Conservation (phyloP, 2,797 vertebrate species). For the Phoxinus dragarum region DNA sequence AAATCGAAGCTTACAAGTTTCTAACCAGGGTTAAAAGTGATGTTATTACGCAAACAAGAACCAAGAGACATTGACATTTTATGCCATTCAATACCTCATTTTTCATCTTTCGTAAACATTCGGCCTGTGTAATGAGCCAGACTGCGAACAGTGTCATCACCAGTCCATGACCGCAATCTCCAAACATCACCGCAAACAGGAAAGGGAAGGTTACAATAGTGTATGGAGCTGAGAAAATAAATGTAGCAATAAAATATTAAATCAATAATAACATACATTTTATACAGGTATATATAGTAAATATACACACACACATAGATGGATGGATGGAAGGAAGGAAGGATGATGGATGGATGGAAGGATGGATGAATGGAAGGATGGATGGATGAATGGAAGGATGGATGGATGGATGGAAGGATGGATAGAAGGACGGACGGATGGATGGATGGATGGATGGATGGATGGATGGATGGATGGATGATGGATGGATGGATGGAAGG, state of each 20-base stretch:
- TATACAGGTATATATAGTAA: too few species aligned
- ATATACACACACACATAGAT: too few species aligned
- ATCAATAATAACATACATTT: background rate
- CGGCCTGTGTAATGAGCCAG: conserved; percentile 59
- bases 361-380: too few species aligned
- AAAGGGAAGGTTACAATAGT: conserved; percentile 80
- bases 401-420: too few species aligned
- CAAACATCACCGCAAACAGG: conserved; percentile 89
- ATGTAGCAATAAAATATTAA: background rate
- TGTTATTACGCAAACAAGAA: background rate
- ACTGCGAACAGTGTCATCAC: conserved; percentile 58
- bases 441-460: too few species aligned
- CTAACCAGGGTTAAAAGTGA: background rate
- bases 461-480: too few species aligned
- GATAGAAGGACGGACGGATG: too few species aligned
- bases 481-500: too few species aligned
- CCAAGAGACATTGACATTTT: background rate
- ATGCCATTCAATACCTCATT: conserved; percentile 56
- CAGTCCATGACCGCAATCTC: conserved; percentile 71
- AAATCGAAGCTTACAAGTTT: background rate
- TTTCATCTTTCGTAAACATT: conserved; percentile 50
- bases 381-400: too few species aligned
- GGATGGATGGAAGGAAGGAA: too few species aligned
- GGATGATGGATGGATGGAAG: too few species aligned
- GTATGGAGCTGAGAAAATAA: conserved; percentile 59